Base-by-base conservation (phyloP, 2,113 vertebrate genomes). In the Bujurquina vittata region DNA sequence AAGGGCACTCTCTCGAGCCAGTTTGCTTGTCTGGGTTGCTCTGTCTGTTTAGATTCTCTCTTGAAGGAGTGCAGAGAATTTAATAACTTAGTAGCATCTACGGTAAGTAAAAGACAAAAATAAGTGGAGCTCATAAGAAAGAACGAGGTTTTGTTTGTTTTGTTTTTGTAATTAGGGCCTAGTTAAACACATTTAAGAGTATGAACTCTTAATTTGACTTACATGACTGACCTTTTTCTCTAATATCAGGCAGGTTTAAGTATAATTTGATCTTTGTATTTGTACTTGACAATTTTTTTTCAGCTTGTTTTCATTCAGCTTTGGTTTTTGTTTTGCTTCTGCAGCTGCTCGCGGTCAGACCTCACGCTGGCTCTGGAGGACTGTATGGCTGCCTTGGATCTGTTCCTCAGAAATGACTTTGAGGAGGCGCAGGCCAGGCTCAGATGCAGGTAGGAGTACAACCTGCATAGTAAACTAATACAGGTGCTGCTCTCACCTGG, bases 331-430 rank as follows among this genome's bases (percentile, higher is more conserved):
- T 89, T 65, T 78, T 75, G 18, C 11, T 85, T 75, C 75, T 78
- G 10, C 94, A 98, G 97, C 91, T 95, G 95, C 83, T 94, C 84
- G 5, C 80, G 85, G 1, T 95, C 94, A 67, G 96, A 97, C 94
- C 95, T 99, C 93, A 97, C 97, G 0, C 63, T 94, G 91, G 96
- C 96, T 40, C 94, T 99, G 91, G 96, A 96, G 73, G 97, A 99
- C 94, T 99, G 98, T 81, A 98, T 98, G 97, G 95, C 87, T 0
- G 97, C 97, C 57, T 84, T 99, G 92, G 98, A 99, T 92, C 95
- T 98, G 83, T 99, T 99, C 91, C 97, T 99, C 83, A 96, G 92
- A 91, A 99, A 99, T 92, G 95, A 97, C 80, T 99, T 99, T 91
- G 97, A 97, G 0, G 97, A 97, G 93, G 97, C 98, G 43, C 96